Percentiles rank a stretch among this genome's conserved stretches.
Evolutionary conservation across 2,797 vertebrate genomes (phyloP).

Genomic region (Potorous gilbertii): DNA sequence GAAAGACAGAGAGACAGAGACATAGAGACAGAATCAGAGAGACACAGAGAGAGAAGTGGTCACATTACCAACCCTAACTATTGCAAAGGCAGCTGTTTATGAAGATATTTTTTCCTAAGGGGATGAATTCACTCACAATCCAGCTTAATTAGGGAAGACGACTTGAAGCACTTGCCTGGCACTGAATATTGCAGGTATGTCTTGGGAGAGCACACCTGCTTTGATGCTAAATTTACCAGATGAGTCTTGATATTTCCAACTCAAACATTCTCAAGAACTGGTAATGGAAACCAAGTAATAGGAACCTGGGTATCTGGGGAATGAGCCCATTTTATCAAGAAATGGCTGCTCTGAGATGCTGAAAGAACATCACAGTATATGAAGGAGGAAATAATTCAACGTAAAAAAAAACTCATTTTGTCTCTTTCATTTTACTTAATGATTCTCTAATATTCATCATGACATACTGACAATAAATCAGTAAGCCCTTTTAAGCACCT

Average conservation of each 20-base stretch:
- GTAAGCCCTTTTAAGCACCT: not conserved
- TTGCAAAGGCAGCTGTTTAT: slow-evolving; percentile 50
- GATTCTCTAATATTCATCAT: not conserved
- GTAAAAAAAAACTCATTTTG: not conserved
- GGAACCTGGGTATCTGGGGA: slow-evolving; percentile 46
- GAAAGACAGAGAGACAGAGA: not conserved
- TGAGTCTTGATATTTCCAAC: slow-evolving; percentile 37
- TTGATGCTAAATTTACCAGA: slow-evolving; percentile 65
- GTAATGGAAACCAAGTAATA: slow-evolving; percentile 51
- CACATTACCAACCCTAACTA: slow-evolving; percentile 54
- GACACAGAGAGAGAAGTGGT: not conserved
- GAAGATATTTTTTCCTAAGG: slow-evolving; percentile 59
- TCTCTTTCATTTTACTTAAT: not conserved
- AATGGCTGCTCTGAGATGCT: slow-evolving; percentile 5
- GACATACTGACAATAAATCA: not conserved
- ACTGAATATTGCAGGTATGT: slow-evolving; percentile 65
- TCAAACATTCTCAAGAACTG: slow-evolving; percentile 15
- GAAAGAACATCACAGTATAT: slow-evolving; percentile 18
- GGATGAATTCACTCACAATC: slow-evolving; percentile 60
- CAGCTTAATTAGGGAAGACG: slow-evolving; percentile 73
- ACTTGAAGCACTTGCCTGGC: slow-evolving; percentile 67
- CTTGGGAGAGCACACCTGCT: slow-evolving; percentile 62
- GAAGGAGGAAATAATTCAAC: not conserved
- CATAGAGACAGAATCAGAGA: not conserved
- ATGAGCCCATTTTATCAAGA: slow-evolving; percentile 18